Percentiles rank a stretch among this genome's conserved stretches.
Evolutionary conservation across 1,140 invertebrate species (phyloP).

Genomic region (Andricus grossulariae): DNA sequence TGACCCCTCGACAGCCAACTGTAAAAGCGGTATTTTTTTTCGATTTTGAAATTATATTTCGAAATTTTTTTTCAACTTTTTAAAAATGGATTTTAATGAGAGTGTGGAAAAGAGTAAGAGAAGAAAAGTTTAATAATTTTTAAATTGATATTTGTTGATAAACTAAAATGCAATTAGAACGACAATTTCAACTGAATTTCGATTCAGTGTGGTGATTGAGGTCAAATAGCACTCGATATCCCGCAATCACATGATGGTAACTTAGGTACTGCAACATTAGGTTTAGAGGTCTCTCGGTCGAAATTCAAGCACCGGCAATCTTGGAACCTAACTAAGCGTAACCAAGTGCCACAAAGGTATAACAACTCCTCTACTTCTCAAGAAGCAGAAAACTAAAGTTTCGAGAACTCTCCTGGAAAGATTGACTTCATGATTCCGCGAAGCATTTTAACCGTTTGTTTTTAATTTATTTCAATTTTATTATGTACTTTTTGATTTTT

Average conservation of each 20-base stretch:
- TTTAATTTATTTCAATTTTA: not conserved
- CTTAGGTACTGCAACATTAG: conserved; percentile 2
- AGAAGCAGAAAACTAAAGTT: conserved; percentile 22
- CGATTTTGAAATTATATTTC: too few species aligned
- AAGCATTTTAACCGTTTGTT: conserved; percentile 15
- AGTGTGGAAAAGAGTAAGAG: too few species aligned
- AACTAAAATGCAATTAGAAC: too few species aligned
- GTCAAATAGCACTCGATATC: too few species aligned
- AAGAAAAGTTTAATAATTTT: too few species aligned
- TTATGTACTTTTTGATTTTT: not conserved
- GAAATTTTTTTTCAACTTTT: too few species aligned
- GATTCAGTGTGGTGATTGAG: too few species aligned
- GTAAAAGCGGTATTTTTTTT: too few species aligned
- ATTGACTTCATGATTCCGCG: conserved; percentile 18
- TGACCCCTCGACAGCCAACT: not conserved
- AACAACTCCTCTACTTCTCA: conserved; percentile 14
- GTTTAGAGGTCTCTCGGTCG: conserved; percentile 28
- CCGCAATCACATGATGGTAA: not conserved
- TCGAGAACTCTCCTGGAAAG: conserved; percentile 4
- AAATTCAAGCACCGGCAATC: conserved; percentile 36
- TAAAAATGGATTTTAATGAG: too few species aligned
- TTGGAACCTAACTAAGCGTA: conserved; percentile 41
- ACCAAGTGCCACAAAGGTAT: conserved; percentile 39
- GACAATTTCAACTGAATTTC: too few species aligned
- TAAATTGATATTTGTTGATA: too few species aligned